Base-by-base conservation (phyloP, 2,888 invertebrate species). In the Cerastoderma edule region DNA sequence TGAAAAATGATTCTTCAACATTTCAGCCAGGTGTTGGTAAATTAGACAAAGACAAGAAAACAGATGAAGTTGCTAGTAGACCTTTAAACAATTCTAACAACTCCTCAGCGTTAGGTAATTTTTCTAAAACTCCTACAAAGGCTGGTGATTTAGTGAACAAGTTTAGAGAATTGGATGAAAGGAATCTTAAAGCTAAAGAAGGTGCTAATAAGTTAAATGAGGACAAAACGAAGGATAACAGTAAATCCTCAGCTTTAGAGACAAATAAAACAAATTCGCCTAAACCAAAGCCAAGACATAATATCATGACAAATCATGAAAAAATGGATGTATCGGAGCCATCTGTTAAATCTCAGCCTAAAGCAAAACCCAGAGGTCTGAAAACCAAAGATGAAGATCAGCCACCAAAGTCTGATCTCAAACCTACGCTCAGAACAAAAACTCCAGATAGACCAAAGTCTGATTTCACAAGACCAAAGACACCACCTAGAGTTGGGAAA, bases 251-350 rank as follows among this genome's bases (percentile, higher is more conserved):
- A 48, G 22, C 19, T 6, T 28, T n/a, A 30, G 65, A 46, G 19
- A 1, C 3, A 16, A n/a, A 5, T 16, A 48, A 65, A 46, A 60
- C 3, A 19, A 39, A 60, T 22, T 16, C 32, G 48, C 75, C 82
- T n/a, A 75, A 83, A 50, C 75, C 85, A 33, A 82, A 75, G 57
- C 83, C 84, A 30, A 79, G 87, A 50, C 60, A 76, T 1, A 73
- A 69, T 75, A 54, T 72, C 30, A 28, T 48, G 19, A 83, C 64
- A 50, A 75, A 66, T 53, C 39, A 68, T 66, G 86, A 84, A 60
- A 75, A 83, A 67, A 84, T 85, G 83, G 85, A 85, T 44, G 78
- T 79, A n/a, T 68, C 70, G 28, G 83, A 80, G 68, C 27, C 30
- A 32, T 6, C 68, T 19, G 54, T 67, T 16, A 33, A 22, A 46